Evolutionary conservation across 2,113 vertebrate genomes (phyloP).

Genomic region (Raja brachyura): DNA sequence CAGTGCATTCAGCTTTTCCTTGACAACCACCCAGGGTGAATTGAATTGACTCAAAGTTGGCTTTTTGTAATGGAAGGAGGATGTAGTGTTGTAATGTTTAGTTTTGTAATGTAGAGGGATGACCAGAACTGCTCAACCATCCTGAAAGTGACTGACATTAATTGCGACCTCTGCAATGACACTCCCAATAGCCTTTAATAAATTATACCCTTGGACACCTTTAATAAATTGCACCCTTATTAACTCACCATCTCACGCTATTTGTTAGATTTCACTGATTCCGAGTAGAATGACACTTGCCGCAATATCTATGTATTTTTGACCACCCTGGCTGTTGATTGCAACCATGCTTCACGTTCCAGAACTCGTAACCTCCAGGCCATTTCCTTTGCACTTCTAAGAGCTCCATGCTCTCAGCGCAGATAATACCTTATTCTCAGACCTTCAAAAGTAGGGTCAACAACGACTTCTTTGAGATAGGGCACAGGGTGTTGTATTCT

Average conservation of each 20-base stretch:
- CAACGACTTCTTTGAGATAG: not conserved
- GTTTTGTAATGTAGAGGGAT: too few relatives aligned
- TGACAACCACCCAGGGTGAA: too few relatives aligned
- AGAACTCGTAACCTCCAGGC: not conserved
- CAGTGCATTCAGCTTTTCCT: too few relatives aligned
- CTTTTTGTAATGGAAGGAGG: too few relatives aligned
- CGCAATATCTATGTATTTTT: not conserved
- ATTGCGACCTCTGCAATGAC: too few relatives aligned
- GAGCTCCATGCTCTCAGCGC: not conserved
- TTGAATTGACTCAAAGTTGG: too few relatives aligned
- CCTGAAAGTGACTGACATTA: too few relatives aligned
- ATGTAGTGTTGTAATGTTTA: too few relatives aligned
- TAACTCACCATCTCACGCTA: not conserved
- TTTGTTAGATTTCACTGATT: not conserved
- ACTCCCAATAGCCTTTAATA: not conserved
- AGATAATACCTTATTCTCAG: not conserved
- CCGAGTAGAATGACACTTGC: not conserved
- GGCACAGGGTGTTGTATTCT: not conserved
- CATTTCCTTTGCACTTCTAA: not conserved
- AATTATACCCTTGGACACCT: not conserved
- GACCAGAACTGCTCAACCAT: too few relatives aligned
- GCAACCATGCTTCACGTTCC: not conserved
- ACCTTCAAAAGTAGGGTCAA: not conserved
- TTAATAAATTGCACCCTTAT: too few relatives aligned
- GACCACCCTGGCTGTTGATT: not conserved